Base-by-base conservation (phyloP, 2,113 vertebrate genomes). In the Sylvietta virens region DNA sequence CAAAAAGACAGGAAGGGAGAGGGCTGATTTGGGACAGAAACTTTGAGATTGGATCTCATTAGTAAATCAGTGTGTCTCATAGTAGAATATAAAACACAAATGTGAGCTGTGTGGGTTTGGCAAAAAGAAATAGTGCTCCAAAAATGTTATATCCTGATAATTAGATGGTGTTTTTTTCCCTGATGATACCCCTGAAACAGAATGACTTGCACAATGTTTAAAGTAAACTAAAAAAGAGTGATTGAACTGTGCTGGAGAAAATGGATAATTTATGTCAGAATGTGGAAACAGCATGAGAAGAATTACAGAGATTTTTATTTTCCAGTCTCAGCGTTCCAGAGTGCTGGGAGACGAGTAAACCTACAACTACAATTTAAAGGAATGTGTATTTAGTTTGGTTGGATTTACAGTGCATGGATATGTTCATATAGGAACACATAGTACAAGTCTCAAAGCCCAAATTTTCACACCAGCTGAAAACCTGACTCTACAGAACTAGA, bases 391-490 rank as follows among this genome's bases (percentile, higher is more conserved):
- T 79, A 17, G 42, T 91, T 81, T 10, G 3, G 9, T 72, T 91
- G 66, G 15, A 37, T 58, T 93, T 73, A 40, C 17, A 72, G 7
- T 9, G 14, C 3, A 6, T 16, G 11, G 28, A 15, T 48, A 35
- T 5, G 1, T 26, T 10, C 30, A 11, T 28, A 50, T 12, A 50
- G 5, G 23, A 89, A 60, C 21, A 30, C 0, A 0, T 1, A 40
- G 10, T 16, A 67, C 0, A 0, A 42, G 20, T 22, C 61, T 61
- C 3, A 5, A 51, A 92, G 11, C 3, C 0, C n/a, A 37, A 48
- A 30, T 62, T 90, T 80, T 64, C 51, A 77, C 13, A 50, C 13
- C 33, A 61, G 11, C 21, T 86, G 71, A 79, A 89, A 54, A 57
- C 65, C 66, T 72, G 26, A 15, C 39, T 94, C 35, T 17, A 42